A percentile compares a stretch with the other conserved stretches of the same genome.
Conservation (phyloP, 2,113 vertebrate species). For the Aviceda subcristata region DNA sequence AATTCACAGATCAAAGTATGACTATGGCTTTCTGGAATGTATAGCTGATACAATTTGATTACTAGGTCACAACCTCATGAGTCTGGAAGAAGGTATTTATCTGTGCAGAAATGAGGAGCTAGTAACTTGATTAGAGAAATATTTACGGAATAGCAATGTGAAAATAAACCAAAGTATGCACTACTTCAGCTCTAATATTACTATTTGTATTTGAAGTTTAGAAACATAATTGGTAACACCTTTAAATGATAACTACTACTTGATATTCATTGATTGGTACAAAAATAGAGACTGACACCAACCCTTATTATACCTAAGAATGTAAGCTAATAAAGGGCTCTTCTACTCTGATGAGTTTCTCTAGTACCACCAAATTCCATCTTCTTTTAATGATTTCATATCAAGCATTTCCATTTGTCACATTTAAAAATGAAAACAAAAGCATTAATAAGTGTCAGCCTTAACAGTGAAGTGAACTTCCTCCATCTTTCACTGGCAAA, state of each 20-base stretch:
- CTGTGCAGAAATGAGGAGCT: background rate
- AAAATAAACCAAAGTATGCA: background rate
- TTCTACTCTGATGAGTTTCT: background rate
- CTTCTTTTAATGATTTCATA: background rate
- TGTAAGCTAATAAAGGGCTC: accelerated
- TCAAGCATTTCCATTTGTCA: background rate
- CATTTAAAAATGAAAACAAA: background rate
- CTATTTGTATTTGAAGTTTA: background rate
- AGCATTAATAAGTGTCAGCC: background rate
- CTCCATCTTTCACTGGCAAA: background rate
- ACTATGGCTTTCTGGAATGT: background rate
- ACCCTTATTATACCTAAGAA: background rate
- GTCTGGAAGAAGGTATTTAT: background rate
- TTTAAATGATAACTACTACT: background rate
- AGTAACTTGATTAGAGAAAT: background rate
- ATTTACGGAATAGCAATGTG: background rate
- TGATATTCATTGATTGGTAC: background rate
- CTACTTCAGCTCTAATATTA: background rate
- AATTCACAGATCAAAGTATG: background rate
- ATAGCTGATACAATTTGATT: background rate
- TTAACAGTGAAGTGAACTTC: background rate
- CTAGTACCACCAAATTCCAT: background rate
- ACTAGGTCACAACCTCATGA: background rate
- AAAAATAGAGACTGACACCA: background rate
- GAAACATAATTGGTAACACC: background rate